Evolutionary conservation across 1,140 invertebrate genomes (phyloP), one percentile per base, ranked within the genome.

Genomic region (Drosophila prosaltans): DNA sequence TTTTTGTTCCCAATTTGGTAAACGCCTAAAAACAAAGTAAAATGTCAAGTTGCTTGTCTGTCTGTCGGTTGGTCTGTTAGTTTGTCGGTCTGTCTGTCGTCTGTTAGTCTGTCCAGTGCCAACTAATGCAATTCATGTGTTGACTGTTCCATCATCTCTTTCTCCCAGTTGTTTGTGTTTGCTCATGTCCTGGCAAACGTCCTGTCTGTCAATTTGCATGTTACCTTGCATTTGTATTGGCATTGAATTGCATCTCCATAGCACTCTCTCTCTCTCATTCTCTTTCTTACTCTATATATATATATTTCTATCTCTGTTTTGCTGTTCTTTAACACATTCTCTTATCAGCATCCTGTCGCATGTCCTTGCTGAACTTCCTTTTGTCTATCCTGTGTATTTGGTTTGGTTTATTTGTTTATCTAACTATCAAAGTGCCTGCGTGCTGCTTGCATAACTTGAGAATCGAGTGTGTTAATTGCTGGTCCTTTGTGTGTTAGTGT

Each of bases 21-120:
- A 65, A 51, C 78, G 73, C 76, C 78, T 72, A 74, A 75, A 80
- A 81, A 81, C 80, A 79, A 88, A 88, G 66, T 86, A 60, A 79
- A 88, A 72, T 82, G 72, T 78, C 65, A 76, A 81, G 80, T 66
- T 71, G 71, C 45, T 41, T 51, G 57, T 32, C 28, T 21, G 28
- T 9, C 57, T 59, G 6, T 2, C 24, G 7, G 32, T 21, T 6
- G 28, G 41, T 43, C 16, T 3, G 41, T 16, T 24, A 10, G 21
- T 51, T 10, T 8, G 60, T 45, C 39, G 32, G 55, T 48, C 59
- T 59, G 28, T 24, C 26, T 58, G 39, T 60, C 67, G 55, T 48
- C 59, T 59, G 28, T 24, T 32, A 62, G 39, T 60, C 67, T 72
- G 74, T 68, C 81, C 67, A 69, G 72, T 77, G 73, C 45, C 67